These are phyloP conservation scores for Pachycephala philippinensis DNA, from an alignment of 2,113 vertebrate genomes.

Conservation along the genomic window DNA sequence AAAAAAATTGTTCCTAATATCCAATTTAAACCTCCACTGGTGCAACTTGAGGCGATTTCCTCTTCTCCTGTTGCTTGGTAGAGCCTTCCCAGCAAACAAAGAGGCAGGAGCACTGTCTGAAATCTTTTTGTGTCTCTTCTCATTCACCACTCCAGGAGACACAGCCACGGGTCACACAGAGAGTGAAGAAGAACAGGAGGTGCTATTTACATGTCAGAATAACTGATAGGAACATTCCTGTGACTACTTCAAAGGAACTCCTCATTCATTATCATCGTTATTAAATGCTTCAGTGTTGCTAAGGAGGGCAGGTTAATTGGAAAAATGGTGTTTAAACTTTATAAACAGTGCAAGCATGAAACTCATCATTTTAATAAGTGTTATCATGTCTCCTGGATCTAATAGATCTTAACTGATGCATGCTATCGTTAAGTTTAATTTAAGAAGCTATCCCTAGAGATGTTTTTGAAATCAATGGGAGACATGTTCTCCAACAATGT, in stretches of 20 bases:
- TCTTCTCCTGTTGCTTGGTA: background rate
- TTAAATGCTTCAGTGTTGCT: background rate
- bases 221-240: conserved; percentile 40
- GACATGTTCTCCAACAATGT: conserved; percentile 29
- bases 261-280: conserved; percentile 20
- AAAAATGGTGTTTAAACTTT: conserved; percentile 39
- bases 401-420: conserved; percentile 47
- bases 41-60: background rate
- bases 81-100: background rate
- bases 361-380: conserved; percentile 51
- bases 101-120: background rate
- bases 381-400: background rate
- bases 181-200: background rate
- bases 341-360: background rate
- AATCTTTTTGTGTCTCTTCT: background rate
- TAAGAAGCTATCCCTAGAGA: conserved; percentile 57
- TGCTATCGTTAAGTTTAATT: conserved; percentile 60
- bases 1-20: background rate
- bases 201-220: conserved; percentile 35
- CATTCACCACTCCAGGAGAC: background rate
- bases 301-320: conserved; percentile 8
- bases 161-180: background rate
- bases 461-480: conserved; percentile 46
- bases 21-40: background rate
- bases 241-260: conserved; percentile 39